Percentiles rank a stretch among this genome's conserved stretches.
Evolutionary conservation across 2,888 invertebrate genomes (phyloP).

Genomic region (Sphaerophoria taeniata): DNA sequence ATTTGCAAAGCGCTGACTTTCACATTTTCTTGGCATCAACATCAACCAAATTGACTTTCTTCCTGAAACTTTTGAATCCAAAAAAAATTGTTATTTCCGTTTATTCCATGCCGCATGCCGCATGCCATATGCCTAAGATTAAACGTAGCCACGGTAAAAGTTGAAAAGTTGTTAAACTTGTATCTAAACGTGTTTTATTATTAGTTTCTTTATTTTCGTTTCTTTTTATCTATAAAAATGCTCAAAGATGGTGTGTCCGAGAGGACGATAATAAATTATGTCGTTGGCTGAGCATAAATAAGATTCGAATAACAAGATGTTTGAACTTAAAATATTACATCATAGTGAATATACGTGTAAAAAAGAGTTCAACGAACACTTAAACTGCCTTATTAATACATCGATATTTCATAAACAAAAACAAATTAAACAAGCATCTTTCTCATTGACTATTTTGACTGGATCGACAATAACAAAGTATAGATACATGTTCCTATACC

Average conservation of each 20-base stretch:
- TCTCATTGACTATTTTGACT: no score
- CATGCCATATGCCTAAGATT: conserved; percentile 11
- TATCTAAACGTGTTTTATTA: conserved; percentile 23
- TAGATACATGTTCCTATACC: conserved; percentile 9
- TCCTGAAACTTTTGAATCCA: conserved; percentile 46
- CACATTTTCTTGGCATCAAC: conserved; percentile 38
- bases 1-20: conserved; percentile 33
- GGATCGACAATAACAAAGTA: background rate
- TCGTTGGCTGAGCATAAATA: background rate
- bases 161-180: conserved; percentile 51
- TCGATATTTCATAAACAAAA: no score
- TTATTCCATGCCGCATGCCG: conserved; percentile 9
- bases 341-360: background rate
- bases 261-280: conserved; percentile 31
- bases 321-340: conserved; percentile 28
- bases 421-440: no score
- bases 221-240: conserved; percentile 9
- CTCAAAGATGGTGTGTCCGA: conserved; percentile 10
- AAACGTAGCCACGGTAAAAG: conserved; percentile 23
- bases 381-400: no score
- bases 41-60: conserved; percentile 24
- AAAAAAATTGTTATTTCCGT: conserved; percentile 33
- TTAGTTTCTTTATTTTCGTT: background rate
- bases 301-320: conserved; percentile 23
- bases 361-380: conserved; percentile 23